Evolutionary conservation across 2,113 vertebrate genomes (phyloP).

Genomic region (Oncorhynchus nerka): DNA sequence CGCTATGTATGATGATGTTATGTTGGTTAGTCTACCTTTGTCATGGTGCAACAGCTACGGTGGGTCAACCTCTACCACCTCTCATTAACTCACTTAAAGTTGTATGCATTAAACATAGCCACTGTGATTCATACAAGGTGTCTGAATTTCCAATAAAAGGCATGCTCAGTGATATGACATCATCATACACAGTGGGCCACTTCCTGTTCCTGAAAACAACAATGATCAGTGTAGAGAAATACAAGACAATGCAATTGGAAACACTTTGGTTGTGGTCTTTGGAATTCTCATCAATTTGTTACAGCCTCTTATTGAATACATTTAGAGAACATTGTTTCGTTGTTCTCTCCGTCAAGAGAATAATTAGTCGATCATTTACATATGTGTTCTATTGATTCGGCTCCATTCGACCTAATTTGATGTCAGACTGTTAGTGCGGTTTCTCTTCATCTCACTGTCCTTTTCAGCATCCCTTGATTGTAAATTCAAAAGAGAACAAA

Average conservation of each 20-base stretch:
- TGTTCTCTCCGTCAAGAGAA: background rate
- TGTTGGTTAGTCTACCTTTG: too few relatives aligned
- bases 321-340: background rate
- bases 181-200: too few relatives aligned
- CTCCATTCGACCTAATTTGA: constrained; percentile 12
- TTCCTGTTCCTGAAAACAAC: too few relatives aligned
- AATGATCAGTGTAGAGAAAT: too few relatives aligned
- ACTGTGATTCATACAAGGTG: too few relatives aligned
- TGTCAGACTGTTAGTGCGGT: constrained; percentile 17
- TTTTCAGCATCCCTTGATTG: constrained; percentile 21
- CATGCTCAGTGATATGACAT: too few relatives aligned
- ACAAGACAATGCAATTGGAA: background rate
- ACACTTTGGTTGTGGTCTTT: background rate
- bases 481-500: constrained; percentile 24
- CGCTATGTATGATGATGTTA: too few relatives aligned
- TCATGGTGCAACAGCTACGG: constrained; percentile 96
- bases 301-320: background rate
- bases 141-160: too few relatives aligned
- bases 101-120: too few relatives aligned
- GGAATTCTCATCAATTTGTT: background rate
- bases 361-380: background rate
- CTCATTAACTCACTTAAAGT: too few relatives aligned
- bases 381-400: constrained; percentile 11
- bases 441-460: constrained; percentile 18
- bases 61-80: constrained; percentile 48